These are phyloP conservation scores for Ephialtes manifestator DNA, from an alignment of 2,888 invertebrate genomes.

Conservation along the genomic window DNA sequence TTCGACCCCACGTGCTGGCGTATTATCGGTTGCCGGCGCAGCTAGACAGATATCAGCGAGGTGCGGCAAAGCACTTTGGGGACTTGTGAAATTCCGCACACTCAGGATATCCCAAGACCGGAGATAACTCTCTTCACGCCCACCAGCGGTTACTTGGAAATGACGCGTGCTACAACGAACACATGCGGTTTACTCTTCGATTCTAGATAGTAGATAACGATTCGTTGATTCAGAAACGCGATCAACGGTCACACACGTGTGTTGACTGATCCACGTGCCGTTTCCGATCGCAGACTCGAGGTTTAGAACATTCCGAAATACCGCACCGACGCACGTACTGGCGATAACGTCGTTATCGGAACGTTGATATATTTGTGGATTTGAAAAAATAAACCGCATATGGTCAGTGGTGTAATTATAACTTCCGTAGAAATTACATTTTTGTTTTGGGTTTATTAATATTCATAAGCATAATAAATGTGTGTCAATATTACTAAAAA, in stretches of 20 bases:
- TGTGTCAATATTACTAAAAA: no score
- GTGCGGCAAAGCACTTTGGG: slow-evolving; percentile 18
- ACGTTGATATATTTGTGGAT: slow-evolving; percentile 1
- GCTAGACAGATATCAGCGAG: background rate
- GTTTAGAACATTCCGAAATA: background rate
- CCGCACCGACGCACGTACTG: background rate
- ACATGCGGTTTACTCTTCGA: background rate
- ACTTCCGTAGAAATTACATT: background rate
- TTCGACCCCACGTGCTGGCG: slow-evolving; percentile 10
- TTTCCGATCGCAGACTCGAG: background rate
- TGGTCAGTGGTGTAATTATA: background rate
- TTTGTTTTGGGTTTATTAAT: no score
- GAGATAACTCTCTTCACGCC: slow-evolving; percentile 20
- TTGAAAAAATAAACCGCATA: background rate
- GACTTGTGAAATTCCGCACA: slow-evolving; percentile 12
- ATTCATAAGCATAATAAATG: no score
- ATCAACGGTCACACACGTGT: slow-evolving; percentile 24
- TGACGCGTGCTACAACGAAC: slow-evolving; percentile 14
- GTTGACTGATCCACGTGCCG: background rate
- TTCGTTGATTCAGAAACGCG: background rate
- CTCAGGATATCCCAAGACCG: slow-evolving; percentile 18
- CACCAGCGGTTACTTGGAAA: slow-evolving; percentile 5
- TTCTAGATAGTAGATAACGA: slow-evolving; percentile 4
- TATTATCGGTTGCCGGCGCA: slow-evolving; percentile 18
- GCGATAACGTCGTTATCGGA: slow-evolving; percentile 5